phyloP scores from a whole-genome alignment of 2,888 invertebrate species.

The Mythimna loreyi region DNA sequence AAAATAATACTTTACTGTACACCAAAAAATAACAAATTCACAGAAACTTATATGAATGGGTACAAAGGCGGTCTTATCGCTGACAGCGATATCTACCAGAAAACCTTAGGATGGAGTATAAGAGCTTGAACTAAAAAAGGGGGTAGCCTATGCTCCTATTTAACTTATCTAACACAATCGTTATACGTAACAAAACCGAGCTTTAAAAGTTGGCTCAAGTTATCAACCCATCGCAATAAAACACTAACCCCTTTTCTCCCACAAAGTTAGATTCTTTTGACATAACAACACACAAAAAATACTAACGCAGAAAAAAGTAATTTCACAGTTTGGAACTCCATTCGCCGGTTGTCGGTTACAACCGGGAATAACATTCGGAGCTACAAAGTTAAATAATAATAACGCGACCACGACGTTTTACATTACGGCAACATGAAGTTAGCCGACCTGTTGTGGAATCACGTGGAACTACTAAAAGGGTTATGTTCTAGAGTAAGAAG shows the following conservation, averaged over 20 bases:
- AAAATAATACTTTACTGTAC: too few species aligned
- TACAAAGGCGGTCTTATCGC: too few species aligned
- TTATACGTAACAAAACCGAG: slow-evolving; percentile 1
- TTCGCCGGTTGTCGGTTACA: slow-evolving; percentile 59
- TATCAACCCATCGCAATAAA: slow-evolving; percentile 26
- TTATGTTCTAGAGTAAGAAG: slow-evolving; percentile 40
- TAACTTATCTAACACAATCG: background rate
- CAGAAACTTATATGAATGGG: too few species aligned
- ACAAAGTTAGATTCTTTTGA: slow-evolving; percentile 48
- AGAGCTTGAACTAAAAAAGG: too few species aligned
- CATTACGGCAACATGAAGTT: slow-evolving; percentile 66
- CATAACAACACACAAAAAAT: slow-evolving; percentile 46
- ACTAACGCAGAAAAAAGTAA: slow-evolving; percentile 66
- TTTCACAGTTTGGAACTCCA: slow-evolving; percentile 65
- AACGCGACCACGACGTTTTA: slow-evolving; percentile 68
- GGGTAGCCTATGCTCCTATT: too few species aligned
- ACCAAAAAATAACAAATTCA: too few species aligned
- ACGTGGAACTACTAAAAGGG: slow-evolving; percentile 65
- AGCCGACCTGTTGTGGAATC: slow-evolving; percentile 64
- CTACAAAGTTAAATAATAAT: slow-evolving; percentile 74
- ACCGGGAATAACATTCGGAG: slow-evolving; percentile 61
- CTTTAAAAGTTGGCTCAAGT: background rate
- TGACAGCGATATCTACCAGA: too few species aligned
- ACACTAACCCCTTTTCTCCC: slow-evolving; percentile 22
- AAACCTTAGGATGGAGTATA: too few species aligned